A percentile compares a stretch with the other conserved stretches of the same genome.
These are phyloP conservation scores for Drosophila recens DNA, from an alignment of 2,888 invertebrate species.

Conservation along the genomic window DNA sequence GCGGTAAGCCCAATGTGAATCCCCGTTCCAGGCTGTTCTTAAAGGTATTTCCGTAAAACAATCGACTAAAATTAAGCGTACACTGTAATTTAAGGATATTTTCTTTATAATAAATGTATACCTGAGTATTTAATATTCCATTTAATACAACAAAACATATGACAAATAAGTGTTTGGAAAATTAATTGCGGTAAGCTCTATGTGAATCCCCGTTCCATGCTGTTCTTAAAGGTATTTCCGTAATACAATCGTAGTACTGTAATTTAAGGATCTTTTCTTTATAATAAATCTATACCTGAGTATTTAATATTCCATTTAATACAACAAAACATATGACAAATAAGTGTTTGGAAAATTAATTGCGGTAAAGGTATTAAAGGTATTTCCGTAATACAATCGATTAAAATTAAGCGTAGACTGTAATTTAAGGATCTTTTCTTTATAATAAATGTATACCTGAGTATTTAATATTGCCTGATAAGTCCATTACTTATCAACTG, in stretches of 20 bases:
- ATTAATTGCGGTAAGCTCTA: no score
- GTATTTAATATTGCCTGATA: not conserved
- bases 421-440: not conserved
- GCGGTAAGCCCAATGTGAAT: slow-evolving; percentile 66
- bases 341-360: slow-evolving; percentile 69
- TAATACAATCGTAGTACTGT: no score
- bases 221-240: no score
- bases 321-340: no score
- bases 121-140: not conserved
- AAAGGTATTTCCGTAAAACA: slow-evolving; percentile 39
- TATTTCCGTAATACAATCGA: slow-evolving; percentile 28
- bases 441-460: not conserved
- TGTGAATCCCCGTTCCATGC: no score
- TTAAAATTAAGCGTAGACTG: not conserved
- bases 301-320: no score
- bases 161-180: no score
- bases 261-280: no score
- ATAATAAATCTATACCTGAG: no score
- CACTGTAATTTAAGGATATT: not conserved
- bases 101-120: not conserved
- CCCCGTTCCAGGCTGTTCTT: slow-evolving; percentile 17
- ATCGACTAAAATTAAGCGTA: not conserved
- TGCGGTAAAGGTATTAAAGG: slow-evolving; percentile 62
- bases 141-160: no score
- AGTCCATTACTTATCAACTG: slow-evolving; percentile 2